Conservation (phyloP, 2,797 vertebrate species). For the Austrolebias charrua region DNA sequence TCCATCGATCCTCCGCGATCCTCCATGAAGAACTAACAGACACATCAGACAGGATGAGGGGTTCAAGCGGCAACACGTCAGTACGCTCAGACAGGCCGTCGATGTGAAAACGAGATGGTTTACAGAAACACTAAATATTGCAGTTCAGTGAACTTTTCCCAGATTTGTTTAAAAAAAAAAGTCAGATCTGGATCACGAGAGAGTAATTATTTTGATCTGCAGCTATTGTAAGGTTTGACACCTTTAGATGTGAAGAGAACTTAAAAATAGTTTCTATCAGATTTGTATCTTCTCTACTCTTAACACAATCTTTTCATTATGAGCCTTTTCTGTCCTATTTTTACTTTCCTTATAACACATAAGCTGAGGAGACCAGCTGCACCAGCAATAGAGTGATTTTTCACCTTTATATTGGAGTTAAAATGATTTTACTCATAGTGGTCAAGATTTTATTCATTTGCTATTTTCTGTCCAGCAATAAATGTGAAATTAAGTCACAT, state of each 20-base stretch:
- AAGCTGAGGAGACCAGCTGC: not conserved
- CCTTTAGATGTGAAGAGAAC: not conserved
- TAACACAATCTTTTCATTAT: slow-evolving; percentile 4
- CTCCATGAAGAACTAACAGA: slow-evolving; percentile 89
- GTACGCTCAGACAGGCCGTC: too few species aligned
- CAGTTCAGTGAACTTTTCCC: too few species aligned
- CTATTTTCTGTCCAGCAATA: not conserved
- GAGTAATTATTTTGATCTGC: not conserved
- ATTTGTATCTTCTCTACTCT: not conserved
- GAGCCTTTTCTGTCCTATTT: not conserved
- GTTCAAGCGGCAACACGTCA: not conserved
- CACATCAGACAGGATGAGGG: not conserved
- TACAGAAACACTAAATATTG: too few species aligned
- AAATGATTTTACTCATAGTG: not conserved
- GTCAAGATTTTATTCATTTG: not conserved
- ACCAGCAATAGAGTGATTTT: not conserved
- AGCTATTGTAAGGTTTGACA: not conserved
- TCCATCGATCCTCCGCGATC: slow-evolving; percentile 59
- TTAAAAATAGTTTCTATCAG: not conserved
- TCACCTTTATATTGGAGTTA: not conserved
- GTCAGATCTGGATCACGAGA: not conserved
- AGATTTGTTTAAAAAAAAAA: too few species aligned
- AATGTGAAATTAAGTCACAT: not conserved
- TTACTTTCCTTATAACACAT: not conserved
- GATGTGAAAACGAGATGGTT: too few species aligned